phyloP scores from a whole-genome alignment of 92 coral and sea anemone genomes.

The Palythoa grandis region DNA sequence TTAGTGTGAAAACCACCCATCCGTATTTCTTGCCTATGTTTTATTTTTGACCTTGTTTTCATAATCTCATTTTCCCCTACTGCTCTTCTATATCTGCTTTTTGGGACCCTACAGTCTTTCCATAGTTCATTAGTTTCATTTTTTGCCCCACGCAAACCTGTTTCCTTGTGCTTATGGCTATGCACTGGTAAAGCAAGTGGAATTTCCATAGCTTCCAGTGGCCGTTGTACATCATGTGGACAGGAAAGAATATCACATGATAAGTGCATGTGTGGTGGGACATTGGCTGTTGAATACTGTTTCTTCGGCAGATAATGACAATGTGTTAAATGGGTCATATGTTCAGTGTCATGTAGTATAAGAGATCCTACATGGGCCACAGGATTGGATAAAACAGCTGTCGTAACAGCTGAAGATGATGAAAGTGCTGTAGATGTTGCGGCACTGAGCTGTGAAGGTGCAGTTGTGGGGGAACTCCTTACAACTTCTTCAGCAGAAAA shows the following conservation, averaged over 20 bases:
- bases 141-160: not conserved
- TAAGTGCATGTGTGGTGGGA: slow-evolving; percentile 92
- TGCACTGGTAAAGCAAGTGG: slow-evolving; percentile 22
- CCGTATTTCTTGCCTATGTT: not conserved
- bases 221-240: slow-evolving; percentile 55
- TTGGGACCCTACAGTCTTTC: not conserved
- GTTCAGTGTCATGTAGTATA: not conserved
- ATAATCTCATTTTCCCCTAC: not conserved
- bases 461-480: not conserved
- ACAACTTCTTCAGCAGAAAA: not conserved
- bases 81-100: not conserved
- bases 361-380: not conserved
- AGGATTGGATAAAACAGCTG: slow-evolving; percentile 8
- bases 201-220: not conserved
- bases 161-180: not conserved
- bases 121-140: not conserved
- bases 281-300: slow-evolving; percentile 30
- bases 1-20: not conserved
- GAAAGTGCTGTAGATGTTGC: not conserved
- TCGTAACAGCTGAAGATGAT: not conserved
- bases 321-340: not conserved
- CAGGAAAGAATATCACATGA: slow-evolving; percentile 96
- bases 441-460: not conserved
- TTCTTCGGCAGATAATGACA: not conserved
- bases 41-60: not conserved